A percentile compares a stretch with the other conserved stretches of the same genome.
These are phyloP conservation scores for Helicolenus hilgendorfi DNA, from an alignment of 2,797 vertebrate genomes.

Conservation along the genomic window DNA sequence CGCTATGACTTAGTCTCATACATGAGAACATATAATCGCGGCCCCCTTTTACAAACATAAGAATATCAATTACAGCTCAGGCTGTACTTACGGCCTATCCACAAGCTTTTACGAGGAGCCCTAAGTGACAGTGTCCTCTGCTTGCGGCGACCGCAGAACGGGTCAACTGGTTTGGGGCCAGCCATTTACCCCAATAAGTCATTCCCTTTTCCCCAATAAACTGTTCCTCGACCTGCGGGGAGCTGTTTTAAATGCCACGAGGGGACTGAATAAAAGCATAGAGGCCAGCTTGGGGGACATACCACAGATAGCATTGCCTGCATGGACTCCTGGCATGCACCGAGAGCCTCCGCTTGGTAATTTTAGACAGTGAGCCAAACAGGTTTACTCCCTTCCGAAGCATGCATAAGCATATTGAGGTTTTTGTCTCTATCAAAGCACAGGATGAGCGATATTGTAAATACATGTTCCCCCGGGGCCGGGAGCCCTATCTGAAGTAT, in stretches of 20 bases:
- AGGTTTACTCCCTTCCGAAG: constrained; percentile 77
- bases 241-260: constrained; percentile 62
- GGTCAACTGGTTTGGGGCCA: constrained; percentile 61
- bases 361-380: constrained; percentile 79
- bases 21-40: constrained; percentile 55
- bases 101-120: constrained; percentile 71
- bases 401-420: constrained; percentile 63
- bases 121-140: constrained; percentile 73
- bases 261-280: constrained; percentile 72
- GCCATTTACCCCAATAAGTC: constrained; percentile 42
- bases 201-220: constrained; percentile 69
- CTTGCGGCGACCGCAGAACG: constrained; percentile 58
- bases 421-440: constrained; percentile 79
- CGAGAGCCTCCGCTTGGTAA: constrained; percentile 65
- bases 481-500: constrained; percentile 56
- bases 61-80: constrained; percentile 82
- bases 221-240: constrained; percentile 50
- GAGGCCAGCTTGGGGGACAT: constrained; percentile 76
- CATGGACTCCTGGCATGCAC: constrained; percentile 70
- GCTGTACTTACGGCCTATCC: constrained; percentile 71
- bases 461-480: constrained; percentile 44
- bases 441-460: constrained; percentile 77
- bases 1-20: constrained; percentile 4
- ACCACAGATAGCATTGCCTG: constrained; percentile 76
- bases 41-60: constrained; percentile 75